Conservation (phyloP, 1,140 invertebrate species). For the Drosophila arizonae region DNA sequence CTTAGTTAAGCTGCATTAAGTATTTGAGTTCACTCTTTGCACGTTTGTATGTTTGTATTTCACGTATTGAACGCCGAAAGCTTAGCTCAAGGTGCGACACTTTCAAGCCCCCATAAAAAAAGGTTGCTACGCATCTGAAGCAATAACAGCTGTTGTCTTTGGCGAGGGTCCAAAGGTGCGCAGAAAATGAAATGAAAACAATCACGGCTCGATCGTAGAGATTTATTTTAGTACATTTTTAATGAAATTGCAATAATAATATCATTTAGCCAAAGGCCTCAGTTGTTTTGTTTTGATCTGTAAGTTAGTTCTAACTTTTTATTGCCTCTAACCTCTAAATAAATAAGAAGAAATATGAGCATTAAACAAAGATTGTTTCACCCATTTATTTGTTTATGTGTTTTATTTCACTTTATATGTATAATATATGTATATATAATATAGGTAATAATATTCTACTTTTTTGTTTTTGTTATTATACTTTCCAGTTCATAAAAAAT, state of each 20-base stretch:
- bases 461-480: no score
- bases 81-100: background rate
- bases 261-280: background rate
- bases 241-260: background rate
- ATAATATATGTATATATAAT: no score
- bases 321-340: no score
- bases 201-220: background rate
- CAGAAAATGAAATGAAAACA: background rate
- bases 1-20: no score
- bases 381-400: no score
- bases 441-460: no score
- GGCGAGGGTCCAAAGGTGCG: background rate
- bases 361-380: no score
- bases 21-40: background rate
- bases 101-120: constrained; percentile 4
- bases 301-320: no score
- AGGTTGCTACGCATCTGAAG: constrained; percentile 1
- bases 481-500: no score
- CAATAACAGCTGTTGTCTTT: constrained; percentile 11
- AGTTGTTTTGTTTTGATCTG: no score
- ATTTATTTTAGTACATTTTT: background rate
- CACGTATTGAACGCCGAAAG: background rate
- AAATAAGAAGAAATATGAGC: no score
- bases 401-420: no score
- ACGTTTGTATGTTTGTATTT: background rate